These are phyloP conservation scores for Platichthys stellatus DNA, from an alignment of 2,113 vertebrate genomes.

Conservation along the genomic window DNA sequence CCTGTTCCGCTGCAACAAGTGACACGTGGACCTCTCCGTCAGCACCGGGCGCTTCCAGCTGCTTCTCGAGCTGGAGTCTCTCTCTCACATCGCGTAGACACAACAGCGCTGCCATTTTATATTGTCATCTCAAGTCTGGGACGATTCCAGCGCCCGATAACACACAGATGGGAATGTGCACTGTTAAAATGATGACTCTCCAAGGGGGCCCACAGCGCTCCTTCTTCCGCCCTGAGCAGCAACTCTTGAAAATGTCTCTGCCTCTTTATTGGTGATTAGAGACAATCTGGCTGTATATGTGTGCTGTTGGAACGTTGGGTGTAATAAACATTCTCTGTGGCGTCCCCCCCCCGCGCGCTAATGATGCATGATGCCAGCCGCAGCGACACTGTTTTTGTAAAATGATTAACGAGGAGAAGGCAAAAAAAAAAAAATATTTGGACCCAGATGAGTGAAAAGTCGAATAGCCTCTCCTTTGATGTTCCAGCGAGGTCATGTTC, in stretches of 20 bases:
- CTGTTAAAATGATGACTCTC: conserved; percentile 51
- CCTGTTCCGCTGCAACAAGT: conserved; percentile 45
- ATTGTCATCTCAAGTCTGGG: conserved; percentile 38
- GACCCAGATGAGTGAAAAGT: conserved; percentile 62
- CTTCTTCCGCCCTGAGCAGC: conserved; percentile 37
- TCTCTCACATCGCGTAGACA: background rate
- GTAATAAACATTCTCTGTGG: conserved; percentile 45
- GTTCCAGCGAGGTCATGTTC: conserved; percentile 63
- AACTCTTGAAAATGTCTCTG: conserved; percentile 47
- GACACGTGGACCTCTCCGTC: conserved; percentile 38
- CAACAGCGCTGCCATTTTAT: conserved; percentile 22
- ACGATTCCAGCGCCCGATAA: conserved; percentile 41
- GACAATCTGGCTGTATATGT: conserved; percentile 42
- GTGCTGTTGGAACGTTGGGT: conserved; percentile 26
- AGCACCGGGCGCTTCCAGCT: conserved; percentile 29
- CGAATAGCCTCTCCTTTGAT: conserved; percentile 67
- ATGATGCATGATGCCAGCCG: conserved; percentile 54
- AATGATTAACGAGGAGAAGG: conserved; percentile 38
- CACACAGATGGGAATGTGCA: conserved; percentile 32
- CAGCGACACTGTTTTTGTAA: conserved; percentile 17
- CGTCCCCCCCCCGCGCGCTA: conserved; percentile 19
- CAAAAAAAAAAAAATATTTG: conserved; percentile 12
- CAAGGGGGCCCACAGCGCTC: conserved; percentile 21
- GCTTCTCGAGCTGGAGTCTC: conserved; percentile 22
- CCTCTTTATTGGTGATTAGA: conserved; percentile 57